A percentile compares a stretch with the other conserved stretches of the same genome.
phyloP scores from a whole-genome alignment of 1,140 invertebrate genomes.

The Leptopilina boulardi region DNA sequence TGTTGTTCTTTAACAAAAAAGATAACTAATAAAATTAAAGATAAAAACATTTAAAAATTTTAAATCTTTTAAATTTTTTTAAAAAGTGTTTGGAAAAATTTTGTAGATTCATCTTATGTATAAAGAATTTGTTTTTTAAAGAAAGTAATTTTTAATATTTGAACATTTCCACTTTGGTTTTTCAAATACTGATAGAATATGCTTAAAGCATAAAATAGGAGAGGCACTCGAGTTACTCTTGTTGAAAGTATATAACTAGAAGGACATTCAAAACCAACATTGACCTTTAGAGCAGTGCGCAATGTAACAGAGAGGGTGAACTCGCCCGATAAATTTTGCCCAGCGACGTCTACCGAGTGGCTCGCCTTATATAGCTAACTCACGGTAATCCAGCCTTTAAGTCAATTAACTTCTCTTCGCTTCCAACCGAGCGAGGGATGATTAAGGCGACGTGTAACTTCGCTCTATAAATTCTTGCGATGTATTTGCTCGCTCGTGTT shows the following conservation, averaged over 20 bases:
- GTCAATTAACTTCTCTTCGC: constrained; percentile 49
- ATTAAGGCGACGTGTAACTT: constrained; percentile 52
- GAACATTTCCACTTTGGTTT: neutral
- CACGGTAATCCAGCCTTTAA: constrained; percentile 39
- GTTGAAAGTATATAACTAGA: neutral
- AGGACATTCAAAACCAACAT: constrained; percentile 31
- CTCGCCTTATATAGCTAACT: constrained; percentile 22
- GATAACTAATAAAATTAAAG: too few relatives aligned
- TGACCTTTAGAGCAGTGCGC: neutral
- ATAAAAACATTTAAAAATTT: too few relatives aligned
- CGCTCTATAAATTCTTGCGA: constrained; percentile 56
- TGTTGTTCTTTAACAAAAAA: too few relatives aligned
- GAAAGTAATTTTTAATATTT: neutral
- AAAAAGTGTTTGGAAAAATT: too few relatives aligned
- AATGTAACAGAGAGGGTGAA: constrained; percentile 16
- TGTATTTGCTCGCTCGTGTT: constrained; percentile 52
- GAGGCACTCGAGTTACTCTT: constrained; percentile 6
- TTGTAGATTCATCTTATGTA: too few relatives aligned
- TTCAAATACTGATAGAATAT: neutral
- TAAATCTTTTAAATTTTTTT: too few relatives aligned
- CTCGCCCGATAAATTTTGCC: constrained; percentile 21
- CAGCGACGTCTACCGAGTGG: constrained; percentile 7
- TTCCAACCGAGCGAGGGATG: constrained; percentile 50
- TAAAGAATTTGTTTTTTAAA: too few relatives aligned
- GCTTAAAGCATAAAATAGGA: neutral